phyloP scores from a whole-genome alignment of 2,888 invertebrate species.

The Eupithecia abbreviata region DNA sequence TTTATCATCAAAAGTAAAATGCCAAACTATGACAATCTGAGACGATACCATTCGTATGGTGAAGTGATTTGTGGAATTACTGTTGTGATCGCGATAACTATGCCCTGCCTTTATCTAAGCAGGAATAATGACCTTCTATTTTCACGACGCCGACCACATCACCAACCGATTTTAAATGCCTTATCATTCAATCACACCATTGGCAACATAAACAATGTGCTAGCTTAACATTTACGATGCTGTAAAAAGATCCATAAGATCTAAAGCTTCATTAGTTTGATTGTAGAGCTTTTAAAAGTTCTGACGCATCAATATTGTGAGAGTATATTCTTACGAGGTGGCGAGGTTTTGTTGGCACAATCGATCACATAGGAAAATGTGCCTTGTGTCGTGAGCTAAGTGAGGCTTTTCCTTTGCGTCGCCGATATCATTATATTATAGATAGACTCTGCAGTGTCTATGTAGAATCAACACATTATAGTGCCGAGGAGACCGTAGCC shows the following conservation, averaged over 20 bases:
- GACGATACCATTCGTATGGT: too few relatives aligned
- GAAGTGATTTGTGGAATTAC: not conserved
- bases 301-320: not conserved
- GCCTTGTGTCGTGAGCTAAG: not conserved
- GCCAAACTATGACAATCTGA: too few relatives aligned
- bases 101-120: not conserved
- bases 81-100: not conserved
- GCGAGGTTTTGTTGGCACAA: not conserved
- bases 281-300: conserved; percentile 8
- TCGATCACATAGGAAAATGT: not conserved
- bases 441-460: too few relatives aligned
- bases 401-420: not conserved
- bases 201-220: not conserved
- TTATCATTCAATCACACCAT: not conserved
- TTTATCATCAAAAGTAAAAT: too few relatives aligned
- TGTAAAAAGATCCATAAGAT: not conserved
- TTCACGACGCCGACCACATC: not conserved
- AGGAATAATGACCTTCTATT: not conserved
- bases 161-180: not conserved
- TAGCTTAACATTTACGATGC: not conserved
- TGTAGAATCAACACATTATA: too few relatives aligned
- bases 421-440: too few relatives aligned
- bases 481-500: too few relatives aligned
- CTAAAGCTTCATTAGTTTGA: conserved; percentile 9
- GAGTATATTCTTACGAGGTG: not conserved